A percentile compares a stretch with the other conserved stretches of the same genome.
These are phyloP conservation scores for Rhagonycha fulva DNA, from an alignment of 2,888 invertebrate genomes.

Conservation along the genomic window DNA sequence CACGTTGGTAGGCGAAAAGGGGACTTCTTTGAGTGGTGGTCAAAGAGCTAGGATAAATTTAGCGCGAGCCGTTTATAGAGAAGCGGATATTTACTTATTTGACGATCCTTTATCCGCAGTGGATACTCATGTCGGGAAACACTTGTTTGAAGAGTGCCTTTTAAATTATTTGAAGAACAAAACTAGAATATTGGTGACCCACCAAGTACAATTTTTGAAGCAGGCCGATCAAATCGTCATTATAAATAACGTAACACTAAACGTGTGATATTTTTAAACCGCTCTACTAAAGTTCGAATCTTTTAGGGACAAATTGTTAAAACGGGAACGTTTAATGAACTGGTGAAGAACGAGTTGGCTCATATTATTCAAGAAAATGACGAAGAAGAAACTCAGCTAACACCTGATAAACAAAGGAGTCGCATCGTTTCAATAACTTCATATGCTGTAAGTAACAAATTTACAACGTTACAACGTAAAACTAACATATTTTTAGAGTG, in stretches of 20 bases:
- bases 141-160: slow-evolving; percentile 76
- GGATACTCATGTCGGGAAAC: slow-evolving; percentile 75
- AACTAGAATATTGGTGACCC: slow-evolving; percentile 79
- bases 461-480: not conserved
- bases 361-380: slow-evolving; percentile 36
- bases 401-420: slow-evolving; percentile 11
- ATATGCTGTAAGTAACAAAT: slow-evolving; percentile 38
- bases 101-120: slow-evolving; percentile 84
- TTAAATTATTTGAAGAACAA: slow-evolving; percentile 60
- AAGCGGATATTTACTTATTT: slow-evolving; percentile 76
- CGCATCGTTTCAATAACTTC: slow-evolving; percentile 44
- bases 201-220: slow-evolving; percentile 79
- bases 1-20: slow-evolving; percentile 78
- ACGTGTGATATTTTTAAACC: not conserved
- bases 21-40: slow-evolving; percentile 77
- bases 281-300: not conserved
- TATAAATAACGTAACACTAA: slow-evolving; percentile 60
- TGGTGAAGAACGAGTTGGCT: slow-evolving; percentile 57
- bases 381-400: slow-evolving; percentile 39
- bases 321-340: slow-evolving; percentile 61
- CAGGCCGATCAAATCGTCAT: slow-evolving; percentile 68
- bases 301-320: slow-evolving; percentile 66
- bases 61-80: slow-evolving; percentile 76
- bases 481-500: slow-evolving; percentile 35
- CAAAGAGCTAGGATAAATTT: slow-evolving; percentile 80